Evolutionary conservation across 1,140 invertebrate genomes (phyloP), one percentile per base, ranked within the genome.

Genomic region (Solen grandis): DNA sequence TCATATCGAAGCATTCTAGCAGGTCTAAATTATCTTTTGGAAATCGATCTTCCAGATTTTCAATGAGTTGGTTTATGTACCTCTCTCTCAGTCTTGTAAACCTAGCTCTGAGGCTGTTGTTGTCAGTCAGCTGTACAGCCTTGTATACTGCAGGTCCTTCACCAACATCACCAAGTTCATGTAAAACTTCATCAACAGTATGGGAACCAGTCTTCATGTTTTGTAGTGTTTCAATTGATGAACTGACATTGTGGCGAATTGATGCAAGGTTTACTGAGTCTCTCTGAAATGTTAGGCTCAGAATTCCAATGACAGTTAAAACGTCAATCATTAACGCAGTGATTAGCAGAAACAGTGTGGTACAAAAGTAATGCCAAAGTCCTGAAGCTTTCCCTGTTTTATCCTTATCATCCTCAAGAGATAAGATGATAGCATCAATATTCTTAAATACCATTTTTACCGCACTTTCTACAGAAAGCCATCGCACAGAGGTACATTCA

Each of bases 391-490:
- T 66, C 5, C 63, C 38, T 22, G 63, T 41, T n/a, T n/a, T n/a
- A 10, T 38, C 36, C 14, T 66, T 19, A 41, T 38, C 36, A 46
- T 41, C 13, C 46, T 66, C 63, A 13, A 66, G 63, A 22, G 63
- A 19, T 19, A 41, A n/a, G n/a, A 41, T 0, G 14, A 66, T 41
- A 0, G 63, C 8, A 41, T 5, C 63, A 66, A 19, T 41, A 41
- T 38, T 8, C 29, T 4, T n/a, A 66, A 2, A 66, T 0, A 66
- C 46, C n/a, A 66, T 50, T 66, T 66, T 66, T 13, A 66, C 63
- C 4, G 63, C 63, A 66, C 5, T 41, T 38, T 66, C 63, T n/a
- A 66, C 63, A 41, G 63, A 66, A 5, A 63, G 10, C 60, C n/a
- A n/a, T 22, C 63, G 14, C 1, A 66, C 38, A 2, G 63, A 66